Evolutionary conservation across 2,797 vertebrate genomes (phyloP).

Genomic region (Poeciliopsis gracilis): DNA sequence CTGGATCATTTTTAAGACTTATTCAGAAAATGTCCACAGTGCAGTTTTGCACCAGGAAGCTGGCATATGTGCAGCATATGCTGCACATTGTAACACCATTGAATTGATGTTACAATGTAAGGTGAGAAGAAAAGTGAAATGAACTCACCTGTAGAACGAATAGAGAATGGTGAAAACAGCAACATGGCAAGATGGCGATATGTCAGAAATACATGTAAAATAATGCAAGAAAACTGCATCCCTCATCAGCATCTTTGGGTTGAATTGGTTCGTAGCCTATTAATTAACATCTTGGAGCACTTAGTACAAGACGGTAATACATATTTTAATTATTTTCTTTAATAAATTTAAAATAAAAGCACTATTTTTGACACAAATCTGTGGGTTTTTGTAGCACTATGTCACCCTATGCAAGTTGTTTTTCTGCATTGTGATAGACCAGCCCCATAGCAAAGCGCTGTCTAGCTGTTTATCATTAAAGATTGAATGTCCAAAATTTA

Average conservation of each 20-base stretch:
- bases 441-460: neutral
- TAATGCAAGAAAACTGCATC: no score
- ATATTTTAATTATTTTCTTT: neutral
- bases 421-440: neutral
- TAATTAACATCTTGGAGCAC: neutral
- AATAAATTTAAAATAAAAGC: neutral
- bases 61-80: neutral
- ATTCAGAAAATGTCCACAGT: neutral
- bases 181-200: neutral
- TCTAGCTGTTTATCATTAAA: neutral
- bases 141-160: neutral
- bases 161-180: neutral
- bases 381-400: neutral
- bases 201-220: neutral
- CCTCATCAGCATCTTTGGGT: neutral
- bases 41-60: neutral
- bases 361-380: neutral
- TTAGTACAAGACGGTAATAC: neutral
- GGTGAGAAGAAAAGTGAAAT: neutral
- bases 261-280: neutral
- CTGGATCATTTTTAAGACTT: conserved; percentile 3
- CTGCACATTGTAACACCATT: no score
- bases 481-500: neutral
- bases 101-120: neutral
- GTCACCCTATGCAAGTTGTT: neutral